phyloP scores from a whole-genome alignment of 2,797 vertebrate genomes.

The Acrossocheilus wenchowensis region DNA sequence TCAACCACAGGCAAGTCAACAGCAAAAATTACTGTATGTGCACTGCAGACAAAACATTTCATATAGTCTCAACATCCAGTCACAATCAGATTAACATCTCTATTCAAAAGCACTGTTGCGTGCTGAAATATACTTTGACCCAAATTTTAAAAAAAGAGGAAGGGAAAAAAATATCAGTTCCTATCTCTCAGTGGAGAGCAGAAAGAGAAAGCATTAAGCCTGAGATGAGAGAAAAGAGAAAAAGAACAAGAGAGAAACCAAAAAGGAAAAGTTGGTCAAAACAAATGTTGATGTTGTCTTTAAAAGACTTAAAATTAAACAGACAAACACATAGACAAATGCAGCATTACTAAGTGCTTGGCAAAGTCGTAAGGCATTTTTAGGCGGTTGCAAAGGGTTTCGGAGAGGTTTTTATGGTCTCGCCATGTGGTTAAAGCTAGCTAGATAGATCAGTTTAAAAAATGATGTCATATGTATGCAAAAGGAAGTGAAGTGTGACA shows the following conservation, averaged over 20 bases:
- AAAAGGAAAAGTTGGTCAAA: not conserved
- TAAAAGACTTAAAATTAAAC: not conserved
- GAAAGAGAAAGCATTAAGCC: not conserved
- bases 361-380: not conserved
- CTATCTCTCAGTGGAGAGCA: conserved; percentile 29
- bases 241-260: not conserved
- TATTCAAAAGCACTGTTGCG: not conserved
- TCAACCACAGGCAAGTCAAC: not conserved
- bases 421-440: not conserved
- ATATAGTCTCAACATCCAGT: conserved; percentile 11
- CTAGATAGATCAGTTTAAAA: not conserved
- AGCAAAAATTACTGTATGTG: not conserved
- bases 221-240: not conserved
- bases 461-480: not conserved
- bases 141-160: conserved; percentile 43
- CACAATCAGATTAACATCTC: conserved; percentile 21
- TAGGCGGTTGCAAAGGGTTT: not conserved
- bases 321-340: not conserved
- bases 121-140: conserved; percentile 50
- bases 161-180: conserved; percentile 44
- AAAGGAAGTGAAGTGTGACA: not conserved
- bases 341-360: not conserved
- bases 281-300: not conserved
- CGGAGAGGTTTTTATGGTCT: not conserved
- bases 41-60: conserved; percentile 17